Evolutionary conservation across 2,888 invertebrate species (phyloP), one percentile per base, ranked within the genome.

Genomic region (Nysson spinosus): DNA sequence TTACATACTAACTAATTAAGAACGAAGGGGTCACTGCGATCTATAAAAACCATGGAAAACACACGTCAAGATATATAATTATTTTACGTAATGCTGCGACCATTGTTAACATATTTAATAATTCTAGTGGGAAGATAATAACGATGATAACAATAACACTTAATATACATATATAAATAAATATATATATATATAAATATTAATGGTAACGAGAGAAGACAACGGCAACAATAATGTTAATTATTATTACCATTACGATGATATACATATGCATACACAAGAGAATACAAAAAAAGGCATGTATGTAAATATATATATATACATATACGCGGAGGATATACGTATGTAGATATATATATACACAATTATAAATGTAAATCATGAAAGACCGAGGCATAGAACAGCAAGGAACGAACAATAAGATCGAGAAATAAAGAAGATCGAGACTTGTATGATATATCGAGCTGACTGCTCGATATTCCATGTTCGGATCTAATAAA

Each of bases 31-130:
- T 68, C 57, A 62, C 50, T 55, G 57, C 32, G 67, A 62, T 62
- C 60, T 56, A 54, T n/a, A n/a, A n/a, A n/a, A n/a, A n/a, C n/a
- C 34, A 67, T 67, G 58, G 55, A 71, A 56, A 62, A 67, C 44
- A 54, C 61, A 75, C 47, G 67, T 68, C 68, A 65, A 74, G 73
- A 75, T 61, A 74, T 73, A 66, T 73, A 77, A 68, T 89, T 89
- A 84, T 90, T 90, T 85, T 90, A 89, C 88, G 89, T 89, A 89
- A 90, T 89, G 89, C 89, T 89, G 88, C 89, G 88, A 84, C 89
- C 89, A 88, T 89, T 90, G 87, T 87, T 90, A 76, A 89, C 89
- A 82, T 89, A 88, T 85, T 87, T 88, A 76, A 85, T 89, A 87
- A 84, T 85, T 86, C 77, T 89, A 89, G 79, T 88, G 84, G 85